These are phyloP conservation scores for Sminthurinus aureus DNA, from an alignment of 2,888 invertebrate species.

Conservation along the genomic window DNA sequence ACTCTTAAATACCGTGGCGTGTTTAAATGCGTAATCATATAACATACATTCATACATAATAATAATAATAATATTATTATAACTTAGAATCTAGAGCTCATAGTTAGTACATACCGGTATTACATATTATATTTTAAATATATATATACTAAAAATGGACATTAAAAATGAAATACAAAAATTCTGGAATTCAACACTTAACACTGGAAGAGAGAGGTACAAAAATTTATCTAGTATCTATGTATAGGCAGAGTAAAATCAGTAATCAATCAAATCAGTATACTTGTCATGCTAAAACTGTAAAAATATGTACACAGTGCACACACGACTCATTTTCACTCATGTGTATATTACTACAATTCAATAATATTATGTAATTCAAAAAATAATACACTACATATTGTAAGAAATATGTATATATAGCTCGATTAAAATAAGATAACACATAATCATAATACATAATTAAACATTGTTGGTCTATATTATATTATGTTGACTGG, in stretches of 20 bases:
- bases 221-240: neutral
- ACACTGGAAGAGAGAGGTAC: neutral
- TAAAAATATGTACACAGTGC: neutral
- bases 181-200: neutral
- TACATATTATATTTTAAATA: neutral
- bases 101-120: constrained; percentile 14
- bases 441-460: neutral
- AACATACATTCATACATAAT: constrained; percentile 3
- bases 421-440: constrained; percentile 18
- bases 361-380: no score
- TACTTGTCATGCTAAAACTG: neutral
- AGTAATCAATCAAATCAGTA: neutral
- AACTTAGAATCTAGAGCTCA: neutral
- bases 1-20: neutral
- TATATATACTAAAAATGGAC: neutral
- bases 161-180: neutral
- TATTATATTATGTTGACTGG: neutral
- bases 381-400: neutral
- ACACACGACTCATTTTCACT: no score
- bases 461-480: no score
- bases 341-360: no score
- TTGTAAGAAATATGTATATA: constrained; percentile 8
- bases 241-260: neutral
- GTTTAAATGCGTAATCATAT: neutral
- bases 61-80: constrained; percentile 26